phyloP scores from a whole-genome alignment of 2,888 invertebrate genomes.

The Leptopilina syphax region DNA sequence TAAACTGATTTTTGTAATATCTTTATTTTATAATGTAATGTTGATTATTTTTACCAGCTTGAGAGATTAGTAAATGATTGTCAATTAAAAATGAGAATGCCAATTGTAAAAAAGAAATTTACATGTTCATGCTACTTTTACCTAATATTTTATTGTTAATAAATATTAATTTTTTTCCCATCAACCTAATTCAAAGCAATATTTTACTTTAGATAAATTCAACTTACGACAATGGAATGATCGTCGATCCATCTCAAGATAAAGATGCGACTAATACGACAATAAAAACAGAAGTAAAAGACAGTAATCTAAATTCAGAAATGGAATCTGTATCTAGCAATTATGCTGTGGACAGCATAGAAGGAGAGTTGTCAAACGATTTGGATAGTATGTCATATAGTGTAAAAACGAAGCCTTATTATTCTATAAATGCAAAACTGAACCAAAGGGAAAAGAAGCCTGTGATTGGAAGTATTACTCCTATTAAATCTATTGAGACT shows the following conservation, averaged over 20 bases:
- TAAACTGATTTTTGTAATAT: neutral
- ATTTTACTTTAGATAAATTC: slow-evolving; percentile 67
- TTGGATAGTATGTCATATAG: slow-evolving; percentile 68
- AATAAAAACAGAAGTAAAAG: slow-evolving; percentile 63
- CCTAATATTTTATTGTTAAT: no score
- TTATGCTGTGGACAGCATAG: slow-evolving; percentile 57
- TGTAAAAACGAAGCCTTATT: slow-evolving; percentile 75
- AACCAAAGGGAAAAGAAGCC: slow-evolving; percentile 71
- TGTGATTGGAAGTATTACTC: slow-evolving; percentile 54
- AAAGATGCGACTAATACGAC: slow-evolving; percentile 58
- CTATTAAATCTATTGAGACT: slow-evolving; percentile 60
- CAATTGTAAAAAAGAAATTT: no score
- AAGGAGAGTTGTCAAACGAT: slow-evolving; percentile 68
- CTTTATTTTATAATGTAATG: neutral
- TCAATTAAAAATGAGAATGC: neutral
- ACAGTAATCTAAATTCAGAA: slow-evolving; percentile 55
- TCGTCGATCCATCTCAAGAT: slow-evolving; percentile 60
- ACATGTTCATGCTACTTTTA: no score
- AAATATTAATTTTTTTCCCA: no score
- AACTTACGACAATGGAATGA: slow-evolving; percentile 69
- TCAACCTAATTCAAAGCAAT: neutral
- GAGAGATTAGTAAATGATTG: slow-evolving; percentile 30
- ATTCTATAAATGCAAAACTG: slow-evolving; percentile 74
- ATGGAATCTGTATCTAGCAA: slow-evolving; percentile 55
- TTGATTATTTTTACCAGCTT: slow-evolving; percentile 19